Base-by-base conservation (phyloP, 1,140 invertebrate species). In the Agraylea sexmaculata region DNA sequence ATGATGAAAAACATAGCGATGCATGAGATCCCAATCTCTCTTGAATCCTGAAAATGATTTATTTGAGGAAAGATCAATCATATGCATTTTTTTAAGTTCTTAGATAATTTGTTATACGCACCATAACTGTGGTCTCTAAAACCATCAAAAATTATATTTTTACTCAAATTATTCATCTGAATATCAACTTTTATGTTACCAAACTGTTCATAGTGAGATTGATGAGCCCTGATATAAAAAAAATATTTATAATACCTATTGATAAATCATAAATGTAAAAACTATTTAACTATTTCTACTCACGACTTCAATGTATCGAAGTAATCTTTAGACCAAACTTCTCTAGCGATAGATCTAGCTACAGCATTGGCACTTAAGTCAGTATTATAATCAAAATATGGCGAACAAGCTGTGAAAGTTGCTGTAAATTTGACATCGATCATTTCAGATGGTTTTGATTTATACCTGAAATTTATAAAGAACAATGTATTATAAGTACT, bases 171-270 rank as follows among this genome's bases (percentile, higher is more conserved):
- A 29, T 70, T 64, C 8, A 78, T 59, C 37, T 52, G 66, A 20
- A 74, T 55, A 13, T 61, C 68, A 30, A 69, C 75, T 32, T 63
- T 66, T 41, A 77, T 47, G 7, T 53, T 56, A 6, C 77, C 77
- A 56, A 78, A 76, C 57, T 83, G 80, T 53, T 83, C 80, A 56
- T 83, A 83, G 53, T 83, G 80, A 1, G 72, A 75, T 53, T 83
- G 80, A 53, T 83, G 79, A 15, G 74, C 71, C 12, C 77, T 80
- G 54, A 23, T 58, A 53, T 37, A 36, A 56, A 51, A 28, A 30
- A 3, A 18, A 27, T 18, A 10, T 16, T 3, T 42, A 22, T 22
- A 5, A 17, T 37, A 37, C 8, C n/a, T 37, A 8, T 27, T 27
- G n/a, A 12, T 8, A 8, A 12, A 27, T 12, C 8, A 27, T 12